A percentile compares a stretch with the other conserved stretches of the same genome.
Conservation (phyloP, 2,888 invertebrate genomes). For the Caenorhabditis panamensis region DNA sequence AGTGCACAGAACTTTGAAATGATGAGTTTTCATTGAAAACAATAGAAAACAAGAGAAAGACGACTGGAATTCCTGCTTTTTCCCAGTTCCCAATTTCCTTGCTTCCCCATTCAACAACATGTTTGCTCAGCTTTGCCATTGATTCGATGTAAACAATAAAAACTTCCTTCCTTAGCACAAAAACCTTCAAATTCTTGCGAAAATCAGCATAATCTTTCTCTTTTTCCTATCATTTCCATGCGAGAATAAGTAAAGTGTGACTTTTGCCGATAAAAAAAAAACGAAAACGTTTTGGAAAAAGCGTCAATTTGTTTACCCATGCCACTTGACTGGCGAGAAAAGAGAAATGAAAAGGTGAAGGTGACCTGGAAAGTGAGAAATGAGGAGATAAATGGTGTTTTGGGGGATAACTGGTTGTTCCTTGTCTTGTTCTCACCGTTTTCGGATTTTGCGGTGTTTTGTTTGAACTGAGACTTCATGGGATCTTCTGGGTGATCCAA, state of each 20-base stretch:
- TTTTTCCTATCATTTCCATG: too few relatives aligned
- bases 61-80: neutral
- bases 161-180: neutral
- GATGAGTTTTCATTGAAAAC: neutral
- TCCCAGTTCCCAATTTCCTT: neutral
- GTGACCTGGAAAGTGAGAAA: neutral
- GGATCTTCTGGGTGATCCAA: too few relatives aligned
- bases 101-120: slow-evolving; percentile 13
- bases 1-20: neutral
- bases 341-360: neutral
- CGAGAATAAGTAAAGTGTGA: neutral
- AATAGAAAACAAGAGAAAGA: too few relatives aligned
- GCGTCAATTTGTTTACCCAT: neutral
- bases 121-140: slow-evolving; percentile 9
- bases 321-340: neutral
- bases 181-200: neutral
- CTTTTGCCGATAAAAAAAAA: neutral
- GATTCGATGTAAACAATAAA: neutral
- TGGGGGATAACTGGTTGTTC: neutral
- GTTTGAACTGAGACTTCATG: too few relatives aligned
- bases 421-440: too few relatives aligned
- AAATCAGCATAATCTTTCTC: neutral
- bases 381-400: neutral
- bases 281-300: neutral
- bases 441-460: too few relatives aligned